Evolutionary conservation across 2,888 invertebrate species (phyloP).

Genomic region (Tholera decimalis): DNA sequence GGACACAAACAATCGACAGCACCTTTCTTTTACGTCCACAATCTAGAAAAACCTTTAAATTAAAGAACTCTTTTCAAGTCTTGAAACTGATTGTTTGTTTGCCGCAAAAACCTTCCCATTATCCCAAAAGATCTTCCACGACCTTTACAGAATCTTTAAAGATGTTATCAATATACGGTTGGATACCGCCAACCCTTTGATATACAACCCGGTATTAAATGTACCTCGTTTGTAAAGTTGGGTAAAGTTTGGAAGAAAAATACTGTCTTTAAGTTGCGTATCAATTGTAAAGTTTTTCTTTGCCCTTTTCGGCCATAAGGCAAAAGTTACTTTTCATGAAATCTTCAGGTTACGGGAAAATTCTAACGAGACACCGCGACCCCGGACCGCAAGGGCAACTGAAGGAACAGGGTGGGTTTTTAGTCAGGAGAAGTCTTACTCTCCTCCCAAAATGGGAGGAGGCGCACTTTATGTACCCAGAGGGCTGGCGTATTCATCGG

Average conservation of each 20-base stretch:
- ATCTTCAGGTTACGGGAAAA: too few species aligned
- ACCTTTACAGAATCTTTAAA: slow-evolving; percentile 35
- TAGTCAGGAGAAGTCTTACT: too few species aligned
- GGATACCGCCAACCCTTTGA: slow-evolving; percentile 42
- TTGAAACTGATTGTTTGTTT: slow-evolving; percentile 13
- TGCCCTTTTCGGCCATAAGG: too few species aligned
- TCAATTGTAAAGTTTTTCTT: too few species aligned
- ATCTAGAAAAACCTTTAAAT: not conserved
- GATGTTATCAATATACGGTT: slow-evolving; percentile 46
- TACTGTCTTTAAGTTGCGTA: too few species aligned
- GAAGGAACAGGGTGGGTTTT: too few species aligned
- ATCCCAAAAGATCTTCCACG: slow-evolving; percentile 3
- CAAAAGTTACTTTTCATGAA: too few species aligned
- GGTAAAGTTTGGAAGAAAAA: slow-evolving; percentile 33
- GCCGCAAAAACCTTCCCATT: slow-evolving; percentile 9
- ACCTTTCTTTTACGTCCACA: not conserved
- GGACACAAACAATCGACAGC: not conserved
- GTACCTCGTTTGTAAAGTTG: slow-evolving; percentile 30
- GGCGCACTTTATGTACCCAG: too few species aligned
- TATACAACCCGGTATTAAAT: slow-evolving; percentile 24
- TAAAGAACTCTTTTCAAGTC: slow-evolving; percentile 6
- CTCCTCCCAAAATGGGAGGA: too few species aligned
- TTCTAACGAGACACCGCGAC: too few species aligned
- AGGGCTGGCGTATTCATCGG: too few species aligned
- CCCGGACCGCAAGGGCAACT: too few species aligned